Evolutionary conservation across 2,888 invertebrate genomes (phyloP).

Genomic region (Alcis repandata): DNA sequence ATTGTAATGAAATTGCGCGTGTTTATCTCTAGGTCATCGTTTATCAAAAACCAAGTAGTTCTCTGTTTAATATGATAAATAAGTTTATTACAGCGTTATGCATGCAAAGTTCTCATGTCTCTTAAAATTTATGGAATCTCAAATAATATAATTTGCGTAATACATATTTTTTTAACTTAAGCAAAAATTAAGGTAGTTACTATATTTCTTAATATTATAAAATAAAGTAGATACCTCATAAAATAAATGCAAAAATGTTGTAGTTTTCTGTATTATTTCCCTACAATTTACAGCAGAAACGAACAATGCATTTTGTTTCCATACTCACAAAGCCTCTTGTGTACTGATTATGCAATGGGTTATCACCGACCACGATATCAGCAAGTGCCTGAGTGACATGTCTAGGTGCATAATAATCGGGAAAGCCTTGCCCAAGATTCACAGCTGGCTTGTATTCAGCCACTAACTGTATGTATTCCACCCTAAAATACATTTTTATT

Average conservation of each 20-base stretch:
- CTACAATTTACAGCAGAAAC: not conserved
- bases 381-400: slow-evolving; percentile 93
- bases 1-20: not conserved
- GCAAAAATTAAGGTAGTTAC: no score
- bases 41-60: not conserved
- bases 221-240: no score
- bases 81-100: not conserved
- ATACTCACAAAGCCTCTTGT: slow-evolving; percentile 96
- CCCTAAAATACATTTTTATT: slow-evolving; percentile 87
- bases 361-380: slow-evolving; percentile 88
- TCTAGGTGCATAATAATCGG: slow-evolving; percentile 95
- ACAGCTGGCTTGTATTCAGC: slow-evolving; percentile 92
- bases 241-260: no score
- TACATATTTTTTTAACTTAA: no score
- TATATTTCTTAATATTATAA: no score
- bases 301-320: not conserved
- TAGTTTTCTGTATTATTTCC: no score
- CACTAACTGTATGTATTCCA: slow-evolving; percentile 95
- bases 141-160: no score
- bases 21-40: not conserved
- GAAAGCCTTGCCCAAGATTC: slow-evolving; percentile 98
- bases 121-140: not conserved
- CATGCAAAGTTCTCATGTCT: not conserved
- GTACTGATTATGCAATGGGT: slow-evolving; percentile 95
- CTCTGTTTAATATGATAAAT: not conserved